Evolutionary conservation across 2,113 vertebrate genomes (phyloP).

Genomic region (Pitta sordida): DNA sequence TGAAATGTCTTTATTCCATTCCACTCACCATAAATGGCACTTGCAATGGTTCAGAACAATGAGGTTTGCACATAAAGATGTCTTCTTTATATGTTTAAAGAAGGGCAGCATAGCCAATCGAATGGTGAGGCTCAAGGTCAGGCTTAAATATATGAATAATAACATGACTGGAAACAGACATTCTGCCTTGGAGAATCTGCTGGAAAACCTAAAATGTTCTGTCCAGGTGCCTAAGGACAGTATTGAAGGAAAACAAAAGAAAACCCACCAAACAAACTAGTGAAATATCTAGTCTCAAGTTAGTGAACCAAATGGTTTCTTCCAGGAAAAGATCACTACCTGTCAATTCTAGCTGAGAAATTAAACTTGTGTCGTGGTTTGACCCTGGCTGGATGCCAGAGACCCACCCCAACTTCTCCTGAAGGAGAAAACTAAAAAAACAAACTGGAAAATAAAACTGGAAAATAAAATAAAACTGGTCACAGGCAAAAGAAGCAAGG

Average conservation of each 20-base stretch:
- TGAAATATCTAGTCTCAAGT: background rate
- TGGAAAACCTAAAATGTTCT: background rate
- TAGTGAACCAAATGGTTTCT: background rate
- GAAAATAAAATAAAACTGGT: no score
- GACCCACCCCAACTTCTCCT: no score
- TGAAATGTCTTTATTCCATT: background rate
- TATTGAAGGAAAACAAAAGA: background rate
- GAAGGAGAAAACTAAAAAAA: no score
- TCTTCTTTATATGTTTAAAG: background rate
- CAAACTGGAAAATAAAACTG: no score
- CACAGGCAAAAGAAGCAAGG: no score
- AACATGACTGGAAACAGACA: background rate
- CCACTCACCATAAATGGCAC: background rate
- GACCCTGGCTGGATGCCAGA: no score
- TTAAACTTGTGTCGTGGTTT: no score
- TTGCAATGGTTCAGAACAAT: background rate
- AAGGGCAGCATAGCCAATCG: background rate
- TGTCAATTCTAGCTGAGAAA: background rate
- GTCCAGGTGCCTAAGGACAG: background rate
- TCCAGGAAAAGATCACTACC: background rate
- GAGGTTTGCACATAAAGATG: background rate
- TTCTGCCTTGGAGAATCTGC: background rate
- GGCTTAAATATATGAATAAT: background rate
- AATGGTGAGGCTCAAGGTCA: background rate
- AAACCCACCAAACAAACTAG: background rate